phyloP scores from a whole-genome alignment of 2,888 invertebrate genomes.

The Elaeidobius kamerunicus region DNA sequence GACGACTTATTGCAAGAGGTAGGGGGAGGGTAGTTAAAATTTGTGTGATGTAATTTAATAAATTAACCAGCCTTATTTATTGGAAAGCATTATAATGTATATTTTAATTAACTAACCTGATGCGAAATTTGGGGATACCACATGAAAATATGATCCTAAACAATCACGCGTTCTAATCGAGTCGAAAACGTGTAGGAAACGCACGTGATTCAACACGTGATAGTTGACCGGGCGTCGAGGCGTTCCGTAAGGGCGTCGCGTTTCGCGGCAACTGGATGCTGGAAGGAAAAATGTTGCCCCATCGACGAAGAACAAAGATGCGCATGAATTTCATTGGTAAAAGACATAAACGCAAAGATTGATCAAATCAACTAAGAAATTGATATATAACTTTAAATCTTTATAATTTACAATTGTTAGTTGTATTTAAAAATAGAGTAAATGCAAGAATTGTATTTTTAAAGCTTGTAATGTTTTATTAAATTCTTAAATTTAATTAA shows the following conservation, averaged over 20 bases:
- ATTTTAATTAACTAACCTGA: slow-evolving; percentile 12
- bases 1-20: too few relatives aligned
- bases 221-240: slow-evolving; percentile 22
- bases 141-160: slow-evolving; percentile 21
- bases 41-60: too few relatives aligned
- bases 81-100: neutral
- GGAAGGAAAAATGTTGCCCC: slow-evolving; percentile 40
- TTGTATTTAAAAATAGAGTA: too few relatives aligned
- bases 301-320: slow-evolving; percentile 35
- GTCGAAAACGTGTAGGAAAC: slow-evolving; percentile 6
- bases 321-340: too few relatives aligned
- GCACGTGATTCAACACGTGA: slow-evolving; percentile 31
- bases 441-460: too few relatives aligned
- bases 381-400: too few relatives aligned
- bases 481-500: too few relatives aligned
- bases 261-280: slow-evolving; percentile 47
- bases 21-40: too few relatives aligned
- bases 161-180: slow-evolving; percentile 16
- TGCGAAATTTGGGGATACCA: slow-evolving; percentile 12
- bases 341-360: too few relatives aligned
- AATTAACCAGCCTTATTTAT: neutral
- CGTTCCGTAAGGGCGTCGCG: slow-evolving; percentile 37
- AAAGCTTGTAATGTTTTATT: too few relatives aligned
- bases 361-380: too few relatives aligned
- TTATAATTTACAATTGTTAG: too few relatives aligned